Percentiles rank a stretch among this genome's conserved stretches.
These are phyloP conservation scores for Philopotamus ludificatus DNA, from an alignment of 1,140 invertebrate genomes.

Conservation along the genomic window DNA sequence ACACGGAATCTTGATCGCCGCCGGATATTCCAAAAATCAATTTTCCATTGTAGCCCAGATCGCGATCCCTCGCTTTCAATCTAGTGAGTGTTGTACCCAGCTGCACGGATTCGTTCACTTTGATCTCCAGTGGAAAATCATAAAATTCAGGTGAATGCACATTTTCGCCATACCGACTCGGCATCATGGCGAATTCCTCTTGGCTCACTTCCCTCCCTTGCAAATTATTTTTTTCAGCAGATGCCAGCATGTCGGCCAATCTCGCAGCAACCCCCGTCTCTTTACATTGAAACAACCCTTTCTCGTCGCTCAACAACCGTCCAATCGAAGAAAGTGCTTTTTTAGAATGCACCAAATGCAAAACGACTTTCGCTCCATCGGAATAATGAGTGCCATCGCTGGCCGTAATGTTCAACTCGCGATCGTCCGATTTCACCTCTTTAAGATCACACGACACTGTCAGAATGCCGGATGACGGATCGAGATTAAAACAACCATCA, in stretches of 20 bases:
- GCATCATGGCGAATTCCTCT: conserved; percentile 69
- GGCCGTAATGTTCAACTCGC: conserved; percentile 75
- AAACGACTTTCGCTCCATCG: conserved; percentile 65
- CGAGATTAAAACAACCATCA: conserved; percentile 81
- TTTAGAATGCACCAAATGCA: conserved; percentile 66
- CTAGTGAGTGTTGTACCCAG: conserved; percentile 67
- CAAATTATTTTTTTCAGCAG: conserved; percentile 72
- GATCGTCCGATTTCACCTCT: conserved; percentile 61
- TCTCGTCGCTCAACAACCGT: conserved; percentile 45
- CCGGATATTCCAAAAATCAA: conserved; percentile 77
- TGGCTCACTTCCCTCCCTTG: conserved; percentile 48
- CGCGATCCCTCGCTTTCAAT: conserved; percentile 72
- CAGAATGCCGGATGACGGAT: conserved; percentile 64
- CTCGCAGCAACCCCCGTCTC: conserved; percentile 75
- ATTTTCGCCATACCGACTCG: conserved; percentile 75
- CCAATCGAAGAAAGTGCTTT: conserved; percentile 44
- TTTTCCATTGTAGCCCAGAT: conserved; percentile 70
- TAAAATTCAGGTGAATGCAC: conserved; percentile 73
- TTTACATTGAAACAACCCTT: conserved; percentile 68
- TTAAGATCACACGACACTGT: conserved; percentile 68
- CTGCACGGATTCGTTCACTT: conserved; percentile 76
- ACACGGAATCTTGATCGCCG: conserved; percentile 80
- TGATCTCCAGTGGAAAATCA: conserved; percentile 66
- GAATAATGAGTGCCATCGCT: conserved; percentile 84
- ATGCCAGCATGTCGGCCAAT: conserved; percentile 68